Evolutionary conservation across 1,140 invertebrate species (phyloP).

Genomic region (Ceratina japonica): DNA sequence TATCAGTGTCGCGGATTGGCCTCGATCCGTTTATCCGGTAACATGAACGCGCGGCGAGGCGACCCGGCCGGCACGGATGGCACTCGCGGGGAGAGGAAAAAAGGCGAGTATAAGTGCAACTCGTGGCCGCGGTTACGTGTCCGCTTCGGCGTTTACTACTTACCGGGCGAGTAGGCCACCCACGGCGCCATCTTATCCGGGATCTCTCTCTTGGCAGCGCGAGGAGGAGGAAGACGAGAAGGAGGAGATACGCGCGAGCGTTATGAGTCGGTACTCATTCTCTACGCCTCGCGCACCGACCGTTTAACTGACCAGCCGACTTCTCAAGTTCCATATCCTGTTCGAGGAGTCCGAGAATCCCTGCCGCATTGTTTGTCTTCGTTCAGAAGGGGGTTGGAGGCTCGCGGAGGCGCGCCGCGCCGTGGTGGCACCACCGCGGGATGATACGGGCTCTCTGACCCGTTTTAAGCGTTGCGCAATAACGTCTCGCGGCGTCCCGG

Average conservation of each 20-base stretch:
- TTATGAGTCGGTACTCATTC: conserved; percentile 72
- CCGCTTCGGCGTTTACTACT: conserved; percentile 67
- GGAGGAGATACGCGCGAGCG: conserved; percentile 59
- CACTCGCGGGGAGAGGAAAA: conserved; percentile 48
- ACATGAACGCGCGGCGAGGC: neutral
- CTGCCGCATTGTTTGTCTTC: conserved; percentile 67
- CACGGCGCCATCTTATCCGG: conserved; percentile 76
- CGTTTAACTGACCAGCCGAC: conserved; percentile 58
- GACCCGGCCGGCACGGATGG: conserved; percentile 5
- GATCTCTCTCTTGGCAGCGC: conserved; percentile 61
- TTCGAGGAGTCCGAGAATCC: conserved; percentile 63
- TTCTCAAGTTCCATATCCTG: conserved; percentile 78
- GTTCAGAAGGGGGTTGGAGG: conserved; percentile 6
- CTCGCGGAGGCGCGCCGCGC: conserved; percentile 25
- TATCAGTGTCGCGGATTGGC: conserved; percentile 6
- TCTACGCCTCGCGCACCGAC: conserved; percentile 38
- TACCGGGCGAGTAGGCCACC: conserved; percentile 72
- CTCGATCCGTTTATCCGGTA: conserved; percentile 32
- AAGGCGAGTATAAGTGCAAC: conserved; percentile 54
- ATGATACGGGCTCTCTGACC: conserved; percentile 48
- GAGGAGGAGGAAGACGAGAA: conserved; percentile 25
- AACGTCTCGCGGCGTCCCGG: conserved; percentile 57
- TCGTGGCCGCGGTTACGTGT: conserved; percentile 61
- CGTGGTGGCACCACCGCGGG: conserved; percentile 38
- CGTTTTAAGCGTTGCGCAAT: conserved; percentile 64